Evolutionary conservation across 2,888 invertebrate genomes (phyloP), one percentile per base, ranked within the genome.

Genomic region (Heliconius sara): DNA sequence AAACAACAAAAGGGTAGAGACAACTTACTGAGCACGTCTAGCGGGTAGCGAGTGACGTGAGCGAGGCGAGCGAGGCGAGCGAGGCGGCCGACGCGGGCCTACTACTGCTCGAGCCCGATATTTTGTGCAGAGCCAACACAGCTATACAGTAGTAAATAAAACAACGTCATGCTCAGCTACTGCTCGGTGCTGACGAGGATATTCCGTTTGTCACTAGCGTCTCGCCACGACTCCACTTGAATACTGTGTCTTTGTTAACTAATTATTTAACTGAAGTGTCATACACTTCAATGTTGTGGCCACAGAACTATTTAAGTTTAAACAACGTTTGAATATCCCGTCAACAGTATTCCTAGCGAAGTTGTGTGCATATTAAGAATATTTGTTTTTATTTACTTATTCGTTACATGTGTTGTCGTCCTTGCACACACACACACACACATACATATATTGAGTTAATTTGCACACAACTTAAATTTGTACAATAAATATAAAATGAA

Each of bases 111-210:
- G 85, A 80, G 82, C 63, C 63, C 19, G 76, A 81, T 83, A 88
- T 66, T 87, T 90, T 91, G 93, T 96, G 96, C 88, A 96, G 95
- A 89, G 93, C 91, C 90, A 96, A 93, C 90, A 96, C 95, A 89
- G 96, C 96, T 96, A 95, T 87, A 89, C 43, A 43, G 57, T 57
- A 30, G 63, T 75, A 75, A 43, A 75, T 73, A 60, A 73, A 60
- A 73, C 16, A 73, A 30, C 6, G 34, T 73, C 73, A 73, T 73
- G 73, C 73, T n/a, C 34, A 25, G 34, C 73, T 72, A 57, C 60
- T 16, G 57, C n/a, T 68, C 13, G 68, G n/a, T n/a, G 68, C 1
- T 19, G 70, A 70, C 70, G 12, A 25, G 43, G 70, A 70, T 25
- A 70, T 70, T 43, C 68, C 7, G 10, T 43, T 12, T 25, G 34